Evolutionary conservation across 2,113 vertebrate genomes (phyloP).

Genomic region (Otus sunia): DNA sequence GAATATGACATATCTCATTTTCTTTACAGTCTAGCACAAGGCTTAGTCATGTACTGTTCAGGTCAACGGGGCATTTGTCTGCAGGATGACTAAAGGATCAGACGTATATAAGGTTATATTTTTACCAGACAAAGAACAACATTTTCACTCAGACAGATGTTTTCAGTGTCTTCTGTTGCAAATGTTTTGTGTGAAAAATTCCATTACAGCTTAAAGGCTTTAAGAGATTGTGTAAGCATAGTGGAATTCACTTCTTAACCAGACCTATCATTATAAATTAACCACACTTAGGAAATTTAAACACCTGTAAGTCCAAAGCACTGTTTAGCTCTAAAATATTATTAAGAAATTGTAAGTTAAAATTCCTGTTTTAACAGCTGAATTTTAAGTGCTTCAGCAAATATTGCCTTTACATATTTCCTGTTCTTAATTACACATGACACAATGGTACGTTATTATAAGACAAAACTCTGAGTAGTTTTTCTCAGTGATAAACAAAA

Average conservation of each 20-base stretch:
- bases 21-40: not conserved
- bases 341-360: constrained; percentile 52
- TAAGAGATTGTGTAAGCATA: constrained; percentile 45
- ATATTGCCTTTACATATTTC: constrained; percentile 66
- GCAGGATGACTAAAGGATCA: constrained; percentile 5
- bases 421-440: constrained; percentile 64
- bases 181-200: not conserved
- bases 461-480: constrained; percentile 17
- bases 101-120: not conserved
- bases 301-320: constrained; percentile 60
- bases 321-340: constrained; percentile 47
- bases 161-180: constrained; percentile 5
- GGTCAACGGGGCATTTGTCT: not conserved
- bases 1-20: not conserved
- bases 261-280: constrained; percentile 66
- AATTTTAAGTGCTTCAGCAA: constrained; percentile 64
- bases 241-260: constrained; percentile 51
- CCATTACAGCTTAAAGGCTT: constrained; percentile 43
- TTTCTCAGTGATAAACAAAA: constrained; percentile 63
- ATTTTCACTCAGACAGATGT: not conserved
- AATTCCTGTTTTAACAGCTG: constrained; percentile 72
- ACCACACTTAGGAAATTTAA: constrained; percentile 52
- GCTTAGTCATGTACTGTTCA: not conserved
- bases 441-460: constrained; percentile 58
- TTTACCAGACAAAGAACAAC: constrained; percentile 7